These are phyloP conservation scores for Chalcis sispes DNA, from an alignment of 2,888 invertebrate species.

Conservation along the genomic window DNA sequence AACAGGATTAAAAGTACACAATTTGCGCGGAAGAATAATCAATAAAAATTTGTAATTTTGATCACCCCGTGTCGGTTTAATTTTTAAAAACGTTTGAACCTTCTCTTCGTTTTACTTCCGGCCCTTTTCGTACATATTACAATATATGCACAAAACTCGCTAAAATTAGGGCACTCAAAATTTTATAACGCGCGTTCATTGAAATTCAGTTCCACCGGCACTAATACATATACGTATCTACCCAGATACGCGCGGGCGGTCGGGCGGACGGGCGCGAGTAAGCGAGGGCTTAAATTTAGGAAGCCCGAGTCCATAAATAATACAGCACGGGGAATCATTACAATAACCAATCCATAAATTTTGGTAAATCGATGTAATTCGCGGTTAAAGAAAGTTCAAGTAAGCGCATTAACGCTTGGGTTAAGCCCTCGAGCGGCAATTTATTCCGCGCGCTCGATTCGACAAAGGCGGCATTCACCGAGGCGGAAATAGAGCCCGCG, in stretches of 20 bases:
- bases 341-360: too few species aligned
- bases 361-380: too few species aligned
- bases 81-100: neutral
- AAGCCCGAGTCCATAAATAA: neutral
- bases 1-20: neutral
- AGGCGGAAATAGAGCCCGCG: slow-evolving; percentile 6
- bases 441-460: neutral
- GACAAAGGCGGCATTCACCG: slow-evolving; percentile 17
- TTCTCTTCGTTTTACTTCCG: slow-evolving; percentile 1
- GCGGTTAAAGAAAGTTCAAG: too few species aligned
- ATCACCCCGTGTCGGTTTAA: neutral
- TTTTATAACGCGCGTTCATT: neutral
- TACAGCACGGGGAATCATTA: too few species aligned
- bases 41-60: neutral
- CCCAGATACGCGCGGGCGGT: too few species aligned
- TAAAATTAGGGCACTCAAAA: slow-evolving; percentile 13
- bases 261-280: too few species aligned
- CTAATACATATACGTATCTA: too few species aligned
- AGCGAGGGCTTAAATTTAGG: too few species aligned
- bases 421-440: too few species aligned
- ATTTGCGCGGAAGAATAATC: neutral
- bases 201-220: neutral
- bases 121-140: neutral
- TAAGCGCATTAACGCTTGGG: too few species aligned
- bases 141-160: neutral